Base-by-base conservation (phyloP, 2,888 invertebrate genomes). In the Macaria notata region DNA sequence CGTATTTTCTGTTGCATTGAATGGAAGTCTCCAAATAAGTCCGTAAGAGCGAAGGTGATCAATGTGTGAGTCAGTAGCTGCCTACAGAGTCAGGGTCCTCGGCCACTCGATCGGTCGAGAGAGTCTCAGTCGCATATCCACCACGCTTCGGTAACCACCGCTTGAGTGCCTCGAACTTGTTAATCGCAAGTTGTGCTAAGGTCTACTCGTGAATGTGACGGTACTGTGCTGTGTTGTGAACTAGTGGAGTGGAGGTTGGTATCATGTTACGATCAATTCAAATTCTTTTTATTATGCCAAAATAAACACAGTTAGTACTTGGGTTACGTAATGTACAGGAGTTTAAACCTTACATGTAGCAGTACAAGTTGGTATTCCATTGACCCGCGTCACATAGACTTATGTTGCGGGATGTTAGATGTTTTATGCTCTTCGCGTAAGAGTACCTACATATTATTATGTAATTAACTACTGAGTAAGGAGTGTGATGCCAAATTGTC, bases 1-100 rank as follows among this genome's bases (percentile, higher is more conserved):
- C 69, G 69, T 66, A 70, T 75, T 75, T 79, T 78, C 78, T 79
- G 72, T 74, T 83, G 83, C 80, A 83, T 82, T 81, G 78, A 76
- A 77, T 69, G 78, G 84, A 79, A 83, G 84, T 86, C 84, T 72
- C 90, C 90, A 89, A 91, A 91, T 91, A 91, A 81, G 90, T 89
- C 86, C 86, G 83, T 84, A 81, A 76, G 73, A 69, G 70, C 80
- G 88, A 89, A 91, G 90, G 90, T 88, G 85, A 91, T 84, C 85
- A 46, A 57, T 77, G 75, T 76, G 72, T 89, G 89, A 88, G 76
- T 88, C 88, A 88, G 76, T 68, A 58, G 52, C 58, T 63, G 71
- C 68, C 67, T 83, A 72, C 73, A 72, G 72, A 76, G 80, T 77
- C 81, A 75, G 73, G 61, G 55, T 62, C 66, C 39, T 64, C 57